Evolutionary conservation across 2,888 invertebrate genomes (phyloP), one percentile per base, ranked within the genome.

Genomic region (Cepaea hortensis): DNA sequence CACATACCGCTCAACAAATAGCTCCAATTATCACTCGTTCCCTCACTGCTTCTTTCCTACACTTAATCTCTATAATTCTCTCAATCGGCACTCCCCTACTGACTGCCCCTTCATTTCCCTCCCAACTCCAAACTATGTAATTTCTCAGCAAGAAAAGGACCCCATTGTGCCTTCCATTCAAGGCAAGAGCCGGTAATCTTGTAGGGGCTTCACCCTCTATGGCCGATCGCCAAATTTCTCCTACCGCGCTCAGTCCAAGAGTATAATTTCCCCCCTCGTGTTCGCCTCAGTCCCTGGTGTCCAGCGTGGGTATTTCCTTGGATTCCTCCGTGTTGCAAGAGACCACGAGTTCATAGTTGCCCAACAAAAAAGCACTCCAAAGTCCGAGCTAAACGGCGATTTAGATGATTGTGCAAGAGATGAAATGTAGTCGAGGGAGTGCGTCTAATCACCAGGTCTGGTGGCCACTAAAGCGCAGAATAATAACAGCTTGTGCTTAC

Each of bases 11-110:
- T 7, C 50, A 15, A n/a, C 15, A 46, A 80, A 80, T 62, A 23
- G 20, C 70, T 70, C 50, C 18, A 81, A 81, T 81, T 68, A 81
- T 68, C 68, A 11, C 70, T 5, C 68, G 5, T 35, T 70, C 62
- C 2, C 20, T 15, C 70, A 48, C 81, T 70, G 11, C 70, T 48
- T 81, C 81, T 81, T 81, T 70, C n/a, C 81, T 68, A 7, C 46
- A 72, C 73, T 7, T 82, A 72, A 82, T 73, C 72, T 72, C 82
- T 82, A 82, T 82, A 82, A 82, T 82, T 82, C 20, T 7, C 48
- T 48, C 81, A 70, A 3, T 9, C 48, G 20, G 11, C 11, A n/a
- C 20, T 20, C n/a, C 70, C 55, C 18, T 23, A 20, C 70, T 50
- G 48, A 23, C 70, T n/a, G 9, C 1, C 11, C 70, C n/a, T 73